Base-by-base conservation (phyloP, 2,888 invertebrate genomes). In the Pteria penguin region DNA sequence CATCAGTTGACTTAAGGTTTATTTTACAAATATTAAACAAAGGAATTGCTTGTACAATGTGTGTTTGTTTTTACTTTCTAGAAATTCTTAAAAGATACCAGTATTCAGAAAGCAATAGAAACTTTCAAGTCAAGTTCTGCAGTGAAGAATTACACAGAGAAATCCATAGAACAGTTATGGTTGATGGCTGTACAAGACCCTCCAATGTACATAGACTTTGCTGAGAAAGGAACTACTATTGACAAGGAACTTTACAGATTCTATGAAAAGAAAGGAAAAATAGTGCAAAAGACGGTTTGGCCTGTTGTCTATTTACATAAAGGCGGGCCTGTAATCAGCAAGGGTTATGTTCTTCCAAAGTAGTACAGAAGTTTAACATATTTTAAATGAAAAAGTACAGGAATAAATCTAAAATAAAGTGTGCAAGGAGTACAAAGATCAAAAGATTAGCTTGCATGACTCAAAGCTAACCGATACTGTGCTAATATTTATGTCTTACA, bases 131-230 rank as follows among this genome's bases (percentile, higher is more conserved):
- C 36, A 22, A 36, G 18, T 0, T 5, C 11, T 2, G 57, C 55
- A 5, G 32, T 68, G 14, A 68, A 57, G 57, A 32, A 22, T 4
- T 68, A 68, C 24, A 33, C 57, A 3, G 22, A 32, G 29, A 55
- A 14, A 11, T 57, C 52, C 24, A 68, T 32, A 18, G 68, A 68
- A 57, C 68, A 68, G 22, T 14, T 68, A 27, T 68, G 68, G 68
- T 33, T 57, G 29, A 68, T 68, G 68, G 27, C 32, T 24, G 68
- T 68, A 4, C 68, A 68, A 33, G 68, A 68, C 26, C 68, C 68
- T 5, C 68, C 31, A 5, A 68, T 68, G 68, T 18, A 18, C 24
- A n/a, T 68, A 22, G 57, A 68, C 8, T 57, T 32, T 32, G 68
- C 68, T 2, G 58, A 18, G 3, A 45, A 45, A 5, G 57, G 57